phyloP scores from a whole-genome alignment of 2,113 vertebrate genomes.

The Petromus typicus region DNA sequence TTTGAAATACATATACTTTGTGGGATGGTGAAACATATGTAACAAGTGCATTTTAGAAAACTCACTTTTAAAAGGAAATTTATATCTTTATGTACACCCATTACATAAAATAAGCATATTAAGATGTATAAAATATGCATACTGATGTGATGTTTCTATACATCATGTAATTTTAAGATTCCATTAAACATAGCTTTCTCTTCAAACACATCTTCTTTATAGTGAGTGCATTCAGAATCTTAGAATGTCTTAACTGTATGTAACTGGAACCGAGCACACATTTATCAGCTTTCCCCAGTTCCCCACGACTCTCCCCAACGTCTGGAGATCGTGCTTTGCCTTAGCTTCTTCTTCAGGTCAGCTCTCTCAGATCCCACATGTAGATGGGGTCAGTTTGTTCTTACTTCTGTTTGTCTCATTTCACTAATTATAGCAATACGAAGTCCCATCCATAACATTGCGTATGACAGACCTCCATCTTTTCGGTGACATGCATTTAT shows the following conservation, averaged over 20 bases:
- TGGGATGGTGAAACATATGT: neutral
- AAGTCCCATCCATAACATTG: neutral
- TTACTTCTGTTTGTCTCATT: neutral
- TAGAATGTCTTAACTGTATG: neutral
- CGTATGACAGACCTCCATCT: too few relatives aligned
- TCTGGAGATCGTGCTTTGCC: neutral
- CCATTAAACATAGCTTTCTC: neutral
- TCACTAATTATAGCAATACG: neutral
- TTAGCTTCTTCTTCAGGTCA: neutral
- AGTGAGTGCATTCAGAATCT: neutral
- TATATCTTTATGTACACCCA: neutral
- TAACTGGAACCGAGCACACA: neutral
- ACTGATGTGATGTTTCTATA: neutral
- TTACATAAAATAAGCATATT: neutral
- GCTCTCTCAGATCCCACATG: neutral
- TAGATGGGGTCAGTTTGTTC: too few relatives aligned
- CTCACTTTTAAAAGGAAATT: neutral
- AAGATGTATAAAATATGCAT: neutral
- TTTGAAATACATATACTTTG: neutral
- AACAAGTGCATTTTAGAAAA: neutral
- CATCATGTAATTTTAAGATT: neutral
- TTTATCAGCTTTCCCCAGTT: accelerated
- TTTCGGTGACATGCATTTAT: neutral
- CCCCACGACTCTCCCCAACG: too few relatives aligned
- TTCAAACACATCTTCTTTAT: neutral